These are phyloP conservation scores for Diarsia rubi DNA, from an alignment of 2,888 invertebrate genomes.

Conservation along the genomic window DNA sequence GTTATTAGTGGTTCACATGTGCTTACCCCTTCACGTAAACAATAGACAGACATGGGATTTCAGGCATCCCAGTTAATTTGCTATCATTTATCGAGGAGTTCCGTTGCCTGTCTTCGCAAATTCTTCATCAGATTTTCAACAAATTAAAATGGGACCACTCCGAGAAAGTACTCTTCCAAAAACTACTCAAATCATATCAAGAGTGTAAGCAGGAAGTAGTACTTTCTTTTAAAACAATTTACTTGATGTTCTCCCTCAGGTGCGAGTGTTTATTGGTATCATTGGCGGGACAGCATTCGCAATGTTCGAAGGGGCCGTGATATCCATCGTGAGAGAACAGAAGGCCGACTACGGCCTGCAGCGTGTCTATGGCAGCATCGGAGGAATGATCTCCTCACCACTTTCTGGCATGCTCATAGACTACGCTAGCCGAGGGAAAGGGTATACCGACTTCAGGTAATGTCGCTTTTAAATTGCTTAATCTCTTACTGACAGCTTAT, in stretches of 20 bases:
- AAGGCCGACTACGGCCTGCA: slow-evolving; percentile 95
- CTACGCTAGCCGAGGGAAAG: slow-evolving; percentile 93
- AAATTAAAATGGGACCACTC: too few species aligned
- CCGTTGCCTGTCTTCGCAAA: too few species aligned
- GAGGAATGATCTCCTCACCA: slow-evolving; percentile 95
- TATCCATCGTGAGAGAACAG: slow-evolving; percentile 94
- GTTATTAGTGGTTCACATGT: too few species aligned
- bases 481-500: slow-evolving; percentile 18
- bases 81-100: too few species aligned
- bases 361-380: slow-evolving; percentile 94
- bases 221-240: not conserved
- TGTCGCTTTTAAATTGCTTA: not conserved
- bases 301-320: slow-evolving; percentile 95
- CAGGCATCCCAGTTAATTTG: too few species aligned
- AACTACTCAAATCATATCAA: too few species aligned
- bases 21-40: too few species aligned
- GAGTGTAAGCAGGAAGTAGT: not conserved
- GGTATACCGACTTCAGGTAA: slow-evolving; percentile 94
- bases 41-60: too few species aligned
- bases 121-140: too few species aligned
- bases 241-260: slow-evolving; percentile 71
- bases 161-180: too few species aligned
- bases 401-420: slow-evolving; percentile 94
- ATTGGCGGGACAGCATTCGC: slow-evolving; percentile 94
- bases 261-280: slow-evolving; percentile 92